These are phyloP conservation scores for Sigmodon hispidus DNA, from an alignment of 2,113 vertebrate species.

Conservation along the genomic window DNA sequence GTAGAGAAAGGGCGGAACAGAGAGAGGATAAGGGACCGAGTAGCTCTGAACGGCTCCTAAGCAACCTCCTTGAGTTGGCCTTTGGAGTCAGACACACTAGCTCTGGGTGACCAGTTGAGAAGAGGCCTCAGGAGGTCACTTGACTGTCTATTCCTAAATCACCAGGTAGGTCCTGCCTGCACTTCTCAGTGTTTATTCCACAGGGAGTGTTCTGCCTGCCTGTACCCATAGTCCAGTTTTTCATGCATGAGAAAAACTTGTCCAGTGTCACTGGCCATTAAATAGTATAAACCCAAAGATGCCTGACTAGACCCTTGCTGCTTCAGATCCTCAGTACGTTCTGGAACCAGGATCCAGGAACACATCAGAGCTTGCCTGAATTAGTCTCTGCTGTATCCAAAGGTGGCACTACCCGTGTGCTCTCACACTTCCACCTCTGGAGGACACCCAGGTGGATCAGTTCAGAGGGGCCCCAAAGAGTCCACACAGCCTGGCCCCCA, in stretches of 20 bases:
- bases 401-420: fast-evolving
- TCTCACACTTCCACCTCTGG: neutral
- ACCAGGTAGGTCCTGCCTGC: neutral
- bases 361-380: neutral
- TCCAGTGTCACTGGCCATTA: neutral
- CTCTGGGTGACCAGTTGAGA: neutral
- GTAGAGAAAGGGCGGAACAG: neutral
- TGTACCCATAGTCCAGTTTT: neutral
- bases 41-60: neutral
- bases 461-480: neutral
- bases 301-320: neutral
- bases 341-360: neutral
- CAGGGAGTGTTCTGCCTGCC: neutral
- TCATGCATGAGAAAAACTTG: neutral
- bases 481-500: neutral
- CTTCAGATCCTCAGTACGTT: fast-evolving
- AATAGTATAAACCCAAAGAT: neutral
- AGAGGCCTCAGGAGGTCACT: neutral
- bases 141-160: neutral
- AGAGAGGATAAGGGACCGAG: neutral
- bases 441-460: neutral
- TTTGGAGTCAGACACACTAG: fast-evolving
- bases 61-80: neutral
- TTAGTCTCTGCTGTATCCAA: neutral
- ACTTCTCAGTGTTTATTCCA: neutral